Base-by-base conservation (phyloP, 2,888 invertebrate species). In the Acholoe squamosa region DNA sequence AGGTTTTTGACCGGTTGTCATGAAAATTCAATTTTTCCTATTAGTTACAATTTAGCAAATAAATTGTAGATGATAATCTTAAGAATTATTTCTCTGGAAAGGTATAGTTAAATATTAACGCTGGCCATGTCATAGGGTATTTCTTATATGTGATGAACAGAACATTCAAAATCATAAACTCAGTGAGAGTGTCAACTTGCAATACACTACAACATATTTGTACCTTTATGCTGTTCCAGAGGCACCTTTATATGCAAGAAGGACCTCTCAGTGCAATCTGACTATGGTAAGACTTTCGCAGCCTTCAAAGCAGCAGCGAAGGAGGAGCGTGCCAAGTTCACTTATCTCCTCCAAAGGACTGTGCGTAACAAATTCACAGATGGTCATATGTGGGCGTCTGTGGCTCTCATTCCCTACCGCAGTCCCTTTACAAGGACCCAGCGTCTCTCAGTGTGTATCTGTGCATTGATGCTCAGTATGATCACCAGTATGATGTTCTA, bases 301-400 rank as follows among this genome's bases (percentile, higher is more conserved):
- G 91, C 95, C 3, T 91, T 96, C 12, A 95, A 95, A 16, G 95
- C 95, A 0, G 94, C 95, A 25, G 94, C 94, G 16, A 93, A 93
- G 34, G 94, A 94, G n/a, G 95, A 96, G 71, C 93, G 94, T 25
- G 94, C 94, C n/a, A 94, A 95, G 25, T 96, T 96, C 91, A 93
- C 93, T 51, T 95, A 95, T 89, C 93, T 96, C 76, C 95, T 96
- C 91, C 93, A 94, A 3, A 94, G 94, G 89, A 94, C 94, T 12
- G 92, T 95, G 3, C 94, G 94, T 67, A 93, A 93, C 84, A 94
- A 95, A 89, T 91, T 96, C 5, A 94, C 95, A 0, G 96, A 96
- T 91, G 95, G 94, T 14, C 96, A 96, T 91, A 93, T 96, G 52
- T 96, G 96, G 96, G 94, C 96, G 71, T 96, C 96, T 0, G 94